A percentile compares a stretch with the other conserved stretches of the same genome.
Evolutionary conservation across 2,888 invertebrate genomes (phyloP).

Genomic region (Oeneis ivallda): DNA sequence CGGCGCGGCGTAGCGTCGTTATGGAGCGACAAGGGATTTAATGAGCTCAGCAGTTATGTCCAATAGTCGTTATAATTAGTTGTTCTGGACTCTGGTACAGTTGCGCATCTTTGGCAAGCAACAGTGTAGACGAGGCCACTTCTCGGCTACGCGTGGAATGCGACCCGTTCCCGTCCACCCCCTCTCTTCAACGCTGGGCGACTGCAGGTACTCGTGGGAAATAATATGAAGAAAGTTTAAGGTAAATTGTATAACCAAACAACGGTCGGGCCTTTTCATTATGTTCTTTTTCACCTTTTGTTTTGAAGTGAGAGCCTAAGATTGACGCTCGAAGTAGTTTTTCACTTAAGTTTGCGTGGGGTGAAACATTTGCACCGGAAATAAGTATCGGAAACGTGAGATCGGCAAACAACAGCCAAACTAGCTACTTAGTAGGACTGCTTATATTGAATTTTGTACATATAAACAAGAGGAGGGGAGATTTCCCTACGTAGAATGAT

Average conservation of each 20-base stretch:
- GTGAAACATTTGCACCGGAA: conserved; percentile 58
- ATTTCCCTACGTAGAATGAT: not conserved
- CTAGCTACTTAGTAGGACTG: not conserved
- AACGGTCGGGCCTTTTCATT: conserved; percentile 27
- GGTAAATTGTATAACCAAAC: conserved; percentile 40
- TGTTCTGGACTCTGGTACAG: conserved; percentile 40
- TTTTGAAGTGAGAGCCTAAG: conserved; percentile 16
- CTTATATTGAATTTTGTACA: not conserved
- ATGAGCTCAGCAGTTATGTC: conserved; percentile 25
- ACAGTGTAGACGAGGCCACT: conserved; percentile 43
- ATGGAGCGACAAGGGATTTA: conserved; percentile 18
- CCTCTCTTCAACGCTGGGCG: conserved; percentile 40
- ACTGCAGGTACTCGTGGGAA: conserved; percentile 47
- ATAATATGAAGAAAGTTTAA: conserved; percentile 45
- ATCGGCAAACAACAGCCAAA: conserved; percentile 61
- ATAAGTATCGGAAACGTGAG: conserved; percentile 59
- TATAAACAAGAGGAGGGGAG: not conserved
- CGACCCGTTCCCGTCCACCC: conserved; percentile 50
- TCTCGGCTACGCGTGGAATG: conserved; percentile 47
- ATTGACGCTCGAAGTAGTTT: conserved; percentile 13
- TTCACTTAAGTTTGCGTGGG: conserved; percentile 28
- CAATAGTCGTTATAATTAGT: conserved; percentile 41
- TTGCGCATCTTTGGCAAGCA: conserved; percentile 45
- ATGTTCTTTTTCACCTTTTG: conserved; percentile 21
- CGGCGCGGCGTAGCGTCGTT: conserved; percentile 13